Evolutionary conservation across 2,797 vertebrate genomes (phyloP).

Genomic region (Uromys caudimaculatus): DNA sequence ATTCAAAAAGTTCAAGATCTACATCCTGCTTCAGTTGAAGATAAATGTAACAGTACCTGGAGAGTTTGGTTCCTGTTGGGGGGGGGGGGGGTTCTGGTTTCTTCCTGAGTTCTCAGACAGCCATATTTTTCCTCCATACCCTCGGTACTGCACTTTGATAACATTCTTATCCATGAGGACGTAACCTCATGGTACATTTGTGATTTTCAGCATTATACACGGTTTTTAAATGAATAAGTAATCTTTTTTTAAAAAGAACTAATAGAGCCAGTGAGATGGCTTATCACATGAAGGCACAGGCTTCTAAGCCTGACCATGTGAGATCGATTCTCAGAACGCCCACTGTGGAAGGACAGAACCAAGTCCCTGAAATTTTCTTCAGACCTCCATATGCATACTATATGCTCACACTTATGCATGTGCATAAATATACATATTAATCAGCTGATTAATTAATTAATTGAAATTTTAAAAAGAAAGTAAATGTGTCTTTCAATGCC

Average conservation of each 20-base stretch:
- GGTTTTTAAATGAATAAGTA: neutral
- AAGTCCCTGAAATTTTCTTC: neutral
- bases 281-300: neutral
- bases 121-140: neutral
- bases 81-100: neutral
- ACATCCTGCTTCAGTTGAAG: constrained; percentile 12
- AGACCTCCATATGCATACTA: no score
- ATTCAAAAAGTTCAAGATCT: constrained; percentile 59
- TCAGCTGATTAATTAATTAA: neutral
- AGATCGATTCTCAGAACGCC: neutral
- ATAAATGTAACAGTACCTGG: neutral
- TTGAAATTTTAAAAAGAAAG: neutral
- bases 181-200: neutral
- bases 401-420: neutral
- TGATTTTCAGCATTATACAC: neutral
- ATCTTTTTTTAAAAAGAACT: neutral
- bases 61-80: constrained; percentile 1
- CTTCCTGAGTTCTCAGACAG: neutral
- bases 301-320: neutral
- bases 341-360: neutral
- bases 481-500: neutral
- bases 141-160: neutral
- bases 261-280: neutral
- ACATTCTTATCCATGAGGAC: neutral
- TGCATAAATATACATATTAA: neutral